phyloP scores from a whole-genome alignment of 2,888 invertebrate genomes.

The Hybos culiciformis region DNA sequence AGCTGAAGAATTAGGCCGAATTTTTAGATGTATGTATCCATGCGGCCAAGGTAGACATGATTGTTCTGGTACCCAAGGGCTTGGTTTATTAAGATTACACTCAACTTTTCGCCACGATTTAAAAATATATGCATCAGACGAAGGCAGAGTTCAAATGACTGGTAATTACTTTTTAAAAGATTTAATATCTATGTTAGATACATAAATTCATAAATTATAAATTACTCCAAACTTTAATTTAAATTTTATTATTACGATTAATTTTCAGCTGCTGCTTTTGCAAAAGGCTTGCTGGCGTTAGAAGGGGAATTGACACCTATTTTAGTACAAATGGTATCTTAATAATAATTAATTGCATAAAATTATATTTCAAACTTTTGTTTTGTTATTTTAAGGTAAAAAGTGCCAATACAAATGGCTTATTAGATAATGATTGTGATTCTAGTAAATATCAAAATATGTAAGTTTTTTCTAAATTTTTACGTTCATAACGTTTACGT shows the following conservation, averaged over 20 bases:
- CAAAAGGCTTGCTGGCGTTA: slow-evolving; percentile 90
- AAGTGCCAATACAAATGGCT: slow-evolving; percentile 95
- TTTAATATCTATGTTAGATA: too few species aligned
- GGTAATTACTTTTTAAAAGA: too few species aligned
- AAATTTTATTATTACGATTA: too few species aligned
- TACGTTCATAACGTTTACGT: background rate
- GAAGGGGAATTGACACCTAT: slow-evolving; percentile 99
- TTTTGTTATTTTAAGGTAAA: too few species aligned
- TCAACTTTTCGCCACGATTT: slow-evolving; percentile 98
- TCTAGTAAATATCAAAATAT: slow-evolving; percentile 90
- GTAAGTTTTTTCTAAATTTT: slow-evolving; percentile 44
- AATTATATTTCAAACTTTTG: too few species aligned
- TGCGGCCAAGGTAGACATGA: slow-evolving; percentile 90
- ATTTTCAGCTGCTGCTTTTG: slow-evolving; percentile 98
- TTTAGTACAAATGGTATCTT: slow-evolving; percentile 98
- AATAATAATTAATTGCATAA: too few species aligned
- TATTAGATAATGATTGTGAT: slow-evolving; percentile 96
- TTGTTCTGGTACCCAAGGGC: slow-evolving; percentile 86
- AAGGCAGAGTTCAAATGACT: slow-evolving; percentile 99
- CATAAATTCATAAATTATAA: too few species aligned
- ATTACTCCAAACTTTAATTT: too few species aligned
- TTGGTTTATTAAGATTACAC: slow-evolving; percentile 85
- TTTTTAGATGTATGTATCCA: slow-evolving; percentile 99
- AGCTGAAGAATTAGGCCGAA: slow-evolving; percentile 92
- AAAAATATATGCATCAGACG: slow-evolving; percentile 99